Conservation (phyloP, 2,888 invertebrate species). For the Buathra laborator region DNA sequence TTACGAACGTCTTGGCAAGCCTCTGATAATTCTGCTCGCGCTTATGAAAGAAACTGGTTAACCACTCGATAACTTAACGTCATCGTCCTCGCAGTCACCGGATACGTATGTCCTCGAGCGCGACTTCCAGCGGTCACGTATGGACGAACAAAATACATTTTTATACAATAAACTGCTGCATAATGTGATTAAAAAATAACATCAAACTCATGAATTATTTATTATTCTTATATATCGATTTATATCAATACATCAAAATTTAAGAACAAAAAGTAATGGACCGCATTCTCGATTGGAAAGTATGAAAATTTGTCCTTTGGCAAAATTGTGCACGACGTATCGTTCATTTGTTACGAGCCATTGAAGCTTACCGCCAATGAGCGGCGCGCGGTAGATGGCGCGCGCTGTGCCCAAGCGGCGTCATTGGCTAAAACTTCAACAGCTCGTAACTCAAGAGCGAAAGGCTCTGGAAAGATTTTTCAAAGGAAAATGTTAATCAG, state of each 20-base stretch:
- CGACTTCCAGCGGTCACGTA: conserved; percentile 80
- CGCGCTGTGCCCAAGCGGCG: neutral
- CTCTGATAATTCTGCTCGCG: conserved; percentile 55
- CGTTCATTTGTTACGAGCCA: neutral
- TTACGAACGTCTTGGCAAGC: conserved; percentile 54
- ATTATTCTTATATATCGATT: neutral
- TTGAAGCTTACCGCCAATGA: conserved; percentile 2
- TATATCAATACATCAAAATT: neutral
- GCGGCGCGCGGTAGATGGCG: neutral
- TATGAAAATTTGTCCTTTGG: neutral
- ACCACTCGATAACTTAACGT: conserved; percentile 48
- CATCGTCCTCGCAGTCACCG: conserved; percentile 69
- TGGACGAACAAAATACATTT: conserved; percentile 71
- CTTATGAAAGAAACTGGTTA: conserved; percentile 56
- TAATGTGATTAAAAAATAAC: neutral
- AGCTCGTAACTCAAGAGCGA: neutral
- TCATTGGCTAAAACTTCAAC: conserved; percentile 1
- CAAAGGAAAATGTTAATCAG: neutral
- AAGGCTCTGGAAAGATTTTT: neutral
- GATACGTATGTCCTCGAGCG: conserved; percentile 78
- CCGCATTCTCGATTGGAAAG: neutral
- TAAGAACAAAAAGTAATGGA: neutral
- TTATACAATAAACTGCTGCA: conserved; percentile 30
- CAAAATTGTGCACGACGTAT: neutral
- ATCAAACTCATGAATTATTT: conserved; percentile 1